A percentile compares a stretch with the other conserved stretches of the same genome.
phyloP scores from a whole-genome alignment of 2,797 vertebrate species.

The Melanotaenia boesemani region DNA sequence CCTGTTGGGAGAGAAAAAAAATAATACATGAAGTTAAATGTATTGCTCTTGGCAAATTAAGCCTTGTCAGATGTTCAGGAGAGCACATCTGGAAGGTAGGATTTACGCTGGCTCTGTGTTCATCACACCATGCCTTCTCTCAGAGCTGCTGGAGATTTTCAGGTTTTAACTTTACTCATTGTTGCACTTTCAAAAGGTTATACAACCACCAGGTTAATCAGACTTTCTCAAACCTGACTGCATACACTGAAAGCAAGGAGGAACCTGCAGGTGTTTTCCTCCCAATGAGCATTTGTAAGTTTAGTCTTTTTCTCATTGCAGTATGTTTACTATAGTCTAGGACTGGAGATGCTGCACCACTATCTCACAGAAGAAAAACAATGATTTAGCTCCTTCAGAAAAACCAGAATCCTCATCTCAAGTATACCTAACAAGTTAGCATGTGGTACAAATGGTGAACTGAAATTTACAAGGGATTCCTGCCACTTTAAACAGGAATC shows the following conservation, averaged over 20 bases:
- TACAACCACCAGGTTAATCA: slow-evolving; percentile 4
- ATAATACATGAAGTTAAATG: slow-evolving; percentile 29
- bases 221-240: slow-evolving; percentile 9
- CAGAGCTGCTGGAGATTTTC: slow-evolving; percentile 6
- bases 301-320: neutral
- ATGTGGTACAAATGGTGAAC: slow-evolving; percentile 25
- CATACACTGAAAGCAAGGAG: neutral
- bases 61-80: slow-evolving; percentile 29
- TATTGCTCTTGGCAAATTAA: slow-evolving; percentile 36
- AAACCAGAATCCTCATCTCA: slow-evolving; percentile 19
- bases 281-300: neutral
- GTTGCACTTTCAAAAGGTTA: slow-evolving; percentile 8
- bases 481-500: slow-evolving; percentile 57
- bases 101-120: slow-evolving; percentile 49
- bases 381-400: slow-evolving; percentile 42
- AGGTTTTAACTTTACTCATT: neutral
- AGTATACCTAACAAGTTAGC: slow-evolving; percentile 39
- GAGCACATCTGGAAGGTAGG: slow-evolving; percentile 50
- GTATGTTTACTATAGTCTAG: slow-evolving; percentile 15
- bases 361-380: slow-evolving; percentile 42
- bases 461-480: slow-evolving; percentile 39
- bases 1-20: slow-evolving; percentile 20
- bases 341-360: slow-evolving; percentile 38
- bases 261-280: slow-evolving; percentile 2
- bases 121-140: slow-evolving; percentile 26